Evolutionary conservation across 1,140 invertebrate genomes (phyloP).

Genomic region (Megalopta genalis): DNA sequence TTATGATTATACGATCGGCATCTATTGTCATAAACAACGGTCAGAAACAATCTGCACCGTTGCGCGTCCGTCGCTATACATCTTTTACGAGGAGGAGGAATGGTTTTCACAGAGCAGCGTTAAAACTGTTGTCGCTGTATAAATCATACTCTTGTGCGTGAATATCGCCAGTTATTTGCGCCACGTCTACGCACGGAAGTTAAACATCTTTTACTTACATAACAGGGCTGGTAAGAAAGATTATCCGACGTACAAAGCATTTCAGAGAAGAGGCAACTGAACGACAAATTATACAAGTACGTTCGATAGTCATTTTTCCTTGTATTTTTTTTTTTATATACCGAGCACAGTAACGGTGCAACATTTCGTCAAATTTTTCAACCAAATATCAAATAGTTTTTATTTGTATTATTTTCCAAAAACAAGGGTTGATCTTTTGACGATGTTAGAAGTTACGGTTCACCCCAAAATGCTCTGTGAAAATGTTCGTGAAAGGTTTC

Average conservation of each 20-base stretch:
- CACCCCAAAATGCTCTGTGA: neutral
- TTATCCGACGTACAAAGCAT: neutral
- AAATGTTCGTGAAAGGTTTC: too few relatives aligned
- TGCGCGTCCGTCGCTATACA: slow-evolving; percentile 2
- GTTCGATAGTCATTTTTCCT: neutral
- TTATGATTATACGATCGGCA: slow-evolving; percentile 47
- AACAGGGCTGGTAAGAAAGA: slow-evolving; percentile 36
- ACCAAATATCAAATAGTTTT: too few relatives aligned
- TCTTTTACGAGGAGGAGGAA: neutral
- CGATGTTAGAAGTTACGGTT: neutral
- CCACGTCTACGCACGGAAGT: slow-evolving; percentile 40
- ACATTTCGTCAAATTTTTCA: too few relatives aligned
- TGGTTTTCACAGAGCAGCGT: slow-evolving; percentile 11
- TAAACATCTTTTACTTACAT: slow-evolving; percentile 48
- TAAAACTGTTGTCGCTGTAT: slow-evolving; percentile 34
- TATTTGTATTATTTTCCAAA: neutral
- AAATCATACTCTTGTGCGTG: slow-evolving; percentile 36
- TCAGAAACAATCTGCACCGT: neutral
- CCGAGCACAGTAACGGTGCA: too few relatives aligned
- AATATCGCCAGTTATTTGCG: slow-evolving; percentile 31
- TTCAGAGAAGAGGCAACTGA: neutral
- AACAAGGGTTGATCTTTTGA: neutral
- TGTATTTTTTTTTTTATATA: too few relatives aligned
- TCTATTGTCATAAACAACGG: slow-evolving; percentile 39
- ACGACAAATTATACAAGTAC: too few relatives aligned